Conservation (phyloP, 2,888 invertebrate species). For the Pseudococcus longispinus region DNA sequence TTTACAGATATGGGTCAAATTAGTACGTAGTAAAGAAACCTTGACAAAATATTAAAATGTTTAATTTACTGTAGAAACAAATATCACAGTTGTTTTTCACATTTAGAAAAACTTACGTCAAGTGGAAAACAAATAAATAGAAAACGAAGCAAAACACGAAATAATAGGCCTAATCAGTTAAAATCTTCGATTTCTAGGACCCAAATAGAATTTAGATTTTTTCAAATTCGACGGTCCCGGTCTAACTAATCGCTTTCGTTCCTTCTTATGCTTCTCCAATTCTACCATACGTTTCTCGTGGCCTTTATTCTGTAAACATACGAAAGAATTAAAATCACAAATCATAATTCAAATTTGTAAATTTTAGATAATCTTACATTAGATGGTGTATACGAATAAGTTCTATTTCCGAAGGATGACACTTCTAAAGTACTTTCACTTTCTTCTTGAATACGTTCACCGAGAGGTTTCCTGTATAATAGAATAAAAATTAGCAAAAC, state of each 20-base stretch:
- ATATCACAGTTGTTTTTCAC: slow-evolving; percentile 2
- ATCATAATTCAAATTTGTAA: background rate
- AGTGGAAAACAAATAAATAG: background rate
- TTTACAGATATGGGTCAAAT: background rate
- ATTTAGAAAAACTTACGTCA: background rate
- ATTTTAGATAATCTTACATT: slow-evolving; percentile 63
- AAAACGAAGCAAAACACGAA: background rate
- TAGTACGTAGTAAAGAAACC: background rate
- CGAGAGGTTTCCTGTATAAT: slow-evolving; percentile 70
- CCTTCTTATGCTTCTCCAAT: slow-evolving; percentile 72
- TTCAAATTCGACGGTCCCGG: slow-evolving; percentile 59
- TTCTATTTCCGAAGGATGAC: slow-evolving; percentile 74
- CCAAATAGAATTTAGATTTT: slow-evolving; percentile 57
- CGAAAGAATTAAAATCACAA: background rate
- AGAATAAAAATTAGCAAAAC: background rate
- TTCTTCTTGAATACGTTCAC: slow-evolving; percentile 74
- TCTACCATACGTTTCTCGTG: background rate
- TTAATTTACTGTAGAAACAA: background rate
- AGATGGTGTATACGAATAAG: slow-evolving; percentile 79
- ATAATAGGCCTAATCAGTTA: background rate
- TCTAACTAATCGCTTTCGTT: slow-evolving; percentile 71
- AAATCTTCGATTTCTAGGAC: background rate
- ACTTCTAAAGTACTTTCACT: slow-evolving; percentile 66
- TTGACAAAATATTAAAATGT: background rate
- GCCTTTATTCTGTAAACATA: slow-evolving; percentile 25